Conservation (phyloP, 1,140 invertebrate species). For the Grapholita molesta region DNA sequence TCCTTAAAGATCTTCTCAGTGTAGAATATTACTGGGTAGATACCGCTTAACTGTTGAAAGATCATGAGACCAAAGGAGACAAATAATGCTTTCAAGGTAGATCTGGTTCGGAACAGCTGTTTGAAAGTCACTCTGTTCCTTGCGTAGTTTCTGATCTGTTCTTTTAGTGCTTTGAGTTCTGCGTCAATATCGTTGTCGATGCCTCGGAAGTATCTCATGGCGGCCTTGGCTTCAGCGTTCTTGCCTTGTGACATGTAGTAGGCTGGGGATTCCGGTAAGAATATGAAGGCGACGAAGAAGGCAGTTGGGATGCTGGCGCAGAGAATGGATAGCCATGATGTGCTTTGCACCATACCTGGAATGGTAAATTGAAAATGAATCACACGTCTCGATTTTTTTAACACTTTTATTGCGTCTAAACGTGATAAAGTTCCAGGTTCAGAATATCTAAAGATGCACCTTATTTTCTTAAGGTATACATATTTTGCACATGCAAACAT, state of each 20-base stretch:
- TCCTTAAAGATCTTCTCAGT: constrained; percentile 82
- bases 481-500: too few relatives aligned
- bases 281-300: constrained; percentile 83
- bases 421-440: too few relatives aligned
- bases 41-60: constrained; percentile 89
- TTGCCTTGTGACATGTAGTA: constrained; percentile 78
- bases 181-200: constrained; percentile 82
- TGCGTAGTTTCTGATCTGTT: constrained; percentile 58
- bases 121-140: constrained; percentile 66
- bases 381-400: not conserved
- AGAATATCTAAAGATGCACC: too few relatives aligned
- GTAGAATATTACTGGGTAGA: constrained; percentile 90
- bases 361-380: constrained; percentile 34
- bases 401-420: too few relatives aligned
- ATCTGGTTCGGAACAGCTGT: constrained; percentile 64
- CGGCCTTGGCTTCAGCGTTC: constrained; percentile 79
- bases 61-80: constrained; percentile 84
- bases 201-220: constrained; percentile 83
- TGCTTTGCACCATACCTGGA: constrained; percentile 80
- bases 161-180: constrained; percentile 80
- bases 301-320: constrained; percentile 83
- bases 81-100: constrained; percentile 75
- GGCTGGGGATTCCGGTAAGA: constrained; percentile 88
- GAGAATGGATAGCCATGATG: constrained; percentile 81
- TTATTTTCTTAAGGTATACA: too few relatives aligned